Conservation (phyloP, 2,797 vertebrate genomes). For the Cuniculus paca region DNA sequence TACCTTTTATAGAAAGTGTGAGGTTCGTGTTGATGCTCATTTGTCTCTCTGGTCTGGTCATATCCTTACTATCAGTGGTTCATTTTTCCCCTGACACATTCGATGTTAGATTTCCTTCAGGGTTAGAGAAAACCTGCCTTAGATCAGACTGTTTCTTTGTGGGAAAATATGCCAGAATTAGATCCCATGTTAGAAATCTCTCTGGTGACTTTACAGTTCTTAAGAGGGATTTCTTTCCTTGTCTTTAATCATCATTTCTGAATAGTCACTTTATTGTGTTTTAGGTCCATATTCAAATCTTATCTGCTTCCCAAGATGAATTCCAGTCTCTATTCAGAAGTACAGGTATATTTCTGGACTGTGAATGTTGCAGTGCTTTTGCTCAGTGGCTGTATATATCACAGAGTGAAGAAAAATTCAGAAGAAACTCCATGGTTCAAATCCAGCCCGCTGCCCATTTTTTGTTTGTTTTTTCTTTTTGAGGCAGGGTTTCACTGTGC, state of each 20-base stretch:
- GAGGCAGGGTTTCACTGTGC: not conserved
- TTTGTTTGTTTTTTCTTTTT: not conserved
- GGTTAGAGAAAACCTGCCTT: not conserved
- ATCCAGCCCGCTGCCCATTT: not conserved
- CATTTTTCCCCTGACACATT: not conserved
- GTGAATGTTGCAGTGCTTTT: not conserved
- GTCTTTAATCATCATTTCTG: not conserved
- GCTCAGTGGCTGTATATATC: not conserved
- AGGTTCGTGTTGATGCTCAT: not conserved
- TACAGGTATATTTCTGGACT: not conserved
- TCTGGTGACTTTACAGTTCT: not conserved
- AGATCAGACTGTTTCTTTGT: not conserved
- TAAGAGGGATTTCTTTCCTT: not conserved
- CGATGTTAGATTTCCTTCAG: not conserved
- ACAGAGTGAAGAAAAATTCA: not conserved
- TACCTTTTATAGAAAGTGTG: not conserved
- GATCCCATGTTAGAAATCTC: not conserved
- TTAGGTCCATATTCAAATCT: not conserved
- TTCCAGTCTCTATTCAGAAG: not conserved
- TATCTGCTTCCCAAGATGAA: not conserved
- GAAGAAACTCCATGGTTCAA: not conserved
- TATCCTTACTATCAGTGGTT: not conserved
- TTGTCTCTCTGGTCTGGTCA: not conserved
- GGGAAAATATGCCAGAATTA: not conserved
- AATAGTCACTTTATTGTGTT: not conserved